These are phyloP conservation scores for Hypanus sabinus DNA, from an alignment of 2,113 vertebrate genomes.

Conservation along the genomic window DNA sequence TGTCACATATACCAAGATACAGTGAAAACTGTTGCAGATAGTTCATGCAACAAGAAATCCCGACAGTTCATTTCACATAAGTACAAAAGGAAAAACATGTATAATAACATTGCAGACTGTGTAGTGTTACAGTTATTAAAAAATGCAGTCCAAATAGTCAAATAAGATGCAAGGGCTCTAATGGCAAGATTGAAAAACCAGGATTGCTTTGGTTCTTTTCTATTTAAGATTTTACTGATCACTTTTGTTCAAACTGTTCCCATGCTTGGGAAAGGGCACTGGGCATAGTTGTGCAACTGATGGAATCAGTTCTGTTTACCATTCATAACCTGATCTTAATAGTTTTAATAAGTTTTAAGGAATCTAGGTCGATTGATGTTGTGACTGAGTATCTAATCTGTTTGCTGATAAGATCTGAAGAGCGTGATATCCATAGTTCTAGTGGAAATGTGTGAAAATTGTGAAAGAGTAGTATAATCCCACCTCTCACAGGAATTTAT, in stretches of 20 bases:
- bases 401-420: not conserved
- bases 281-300: not conserved
- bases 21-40: too few species aligned
- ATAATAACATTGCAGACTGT: too few species aligned
- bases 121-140: too few species aligned
- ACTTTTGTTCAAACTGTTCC: not conserved
- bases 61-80: too few species aligned
- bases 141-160: too few species aligned
- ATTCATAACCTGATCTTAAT: not conserved
- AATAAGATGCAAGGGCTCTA: too few species aligned
- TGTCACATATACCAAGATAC: too few species aligned
- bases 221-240: not conserved
- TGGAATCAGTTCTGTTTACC: not conserved
- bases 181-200: too few species aligned
- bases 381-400: not conserved
- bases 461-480: not conserved
- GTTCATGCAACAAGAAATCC: too few species aligned
- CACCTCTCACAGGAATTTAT: not conserved
- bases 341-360: not conserved
- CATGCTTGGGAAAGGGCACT: not conserved
- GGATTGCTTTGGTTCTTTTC: not conserved
- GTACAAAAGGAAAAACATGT: too few species aligned
- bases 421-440: too few species aligned
- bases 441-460: not conserved
- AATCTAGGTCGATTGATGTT: not conserved